phyloP scores from a whole-genome alignment of 2,888 invertebrate species.

The Nemurella pictetii region DNA sequence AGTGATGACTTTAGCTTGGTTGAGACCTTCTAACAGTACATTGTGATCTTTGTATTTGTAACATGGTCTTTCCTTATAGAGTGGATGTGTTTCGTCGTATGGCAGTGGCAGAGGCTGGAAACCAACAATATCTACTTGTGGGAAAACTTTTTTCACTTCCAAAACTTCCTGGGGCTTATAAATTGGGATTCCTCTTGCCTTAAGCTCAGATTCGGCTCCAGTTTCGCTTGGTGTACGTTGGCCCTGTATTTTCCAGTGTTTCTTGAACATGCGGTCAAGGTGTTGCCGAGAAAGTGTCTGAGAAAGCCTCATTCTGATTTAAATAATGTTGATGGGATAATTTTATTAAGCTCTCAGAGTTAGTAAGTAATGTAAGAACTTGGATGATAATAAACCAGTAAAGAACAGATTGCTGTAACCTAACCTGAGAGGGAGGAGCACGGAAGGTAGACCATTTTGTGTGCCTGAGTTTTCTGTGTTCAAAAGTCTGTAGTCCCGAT shows the following conservation, averaged over 20 bases:
- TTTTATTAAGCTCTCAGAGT: too few relatives aligned
- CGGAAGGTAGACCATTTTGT: too few relatives aligned
- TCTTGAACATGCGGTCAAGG: slow-evolving; percentile 71
- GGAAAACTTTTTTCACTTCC: slow-evolving; percentile 50
- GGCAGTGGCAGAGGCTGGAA: slow-evolving; percentile 52
- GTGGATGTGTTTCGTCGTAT: slow-evolving; percentile 64
- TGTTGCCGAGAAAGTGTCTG: slow-evolving; percentile 67
- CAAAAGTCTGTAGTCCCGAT: too few relatives aligned
- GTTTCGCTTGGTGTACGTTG: slow-evolving; percentile 61
- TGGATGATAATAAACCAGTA: too few relatives aligned
- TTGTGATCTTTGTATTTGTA: slow-evolving; percentile 62
- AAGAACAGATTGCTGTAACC: too few relatives aligned
- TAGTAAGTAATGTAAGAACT: too few relatives aligned
- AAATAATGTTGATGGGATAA: too few relatives aligned
- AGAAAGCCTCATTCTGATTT: slow-evolving; percentile 64
- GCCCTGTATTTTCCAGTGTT: slow-evolving; percentile 71
- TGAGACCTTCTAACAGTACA: slow-evolving; percentile 70
- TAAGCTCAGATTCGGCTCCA: slow-evolving; percentile 59
- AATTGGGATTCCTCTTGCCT: slow-evolving; percentile 61
- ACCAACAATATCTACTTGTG: slow-evolving; percentile 52
- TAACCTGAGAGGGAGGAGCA: too few relatives aligned
- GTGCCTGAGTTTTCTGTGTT: too few relatives aligned
- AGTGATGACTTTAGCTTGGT: slow-evolving; percentile 80
- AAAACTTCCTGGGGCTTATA: slow-evolving; percentile 65
- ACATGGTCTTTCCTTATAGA: slow-evolving; percentile 66